Percentiles rank a stretch among this genome's conserved stretches.
phyloP scores from a whole-genome alignment of 2,888 invertebrate species.

The Tryphoninae sp. region DNA sequence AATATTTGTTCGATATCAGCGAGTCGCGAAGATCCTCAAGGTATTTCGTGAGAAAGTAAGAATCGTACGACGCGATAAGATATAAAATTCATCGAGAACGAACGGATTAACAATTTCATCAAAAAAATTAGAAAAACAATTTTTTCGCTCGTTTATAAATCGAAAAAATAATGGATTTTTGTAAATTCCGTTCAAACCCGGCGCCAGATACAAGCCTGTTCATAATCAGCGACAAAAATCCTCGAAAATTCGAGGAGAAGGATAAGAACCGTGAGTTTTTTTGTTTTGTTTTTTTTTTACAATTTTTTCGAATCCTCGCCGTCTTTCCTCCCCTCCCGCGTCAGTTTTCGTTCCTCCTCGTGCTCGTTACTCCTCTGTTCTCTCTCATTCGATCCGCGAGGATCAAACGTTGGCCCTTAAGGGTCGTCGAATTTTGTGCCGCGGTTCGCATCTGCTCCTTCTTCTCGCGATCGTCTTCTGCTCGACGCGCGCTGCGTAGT shows the following conservation, averaged over 20 bases:
- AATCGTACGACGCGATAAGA: neutral
- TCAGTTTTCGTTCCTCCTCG: neutral
- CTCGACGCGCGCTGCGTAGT: slow-evolving; percentile 1
- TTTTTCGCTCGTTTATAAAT: too few species aligned
- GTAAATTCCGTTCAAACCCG: too few species aligned
- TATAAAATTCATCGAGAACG: neutral
- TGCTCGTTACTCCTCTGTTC: neutral
- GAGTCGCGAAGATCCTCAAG: too few species aligned
- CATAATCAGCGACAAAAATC: neutral
- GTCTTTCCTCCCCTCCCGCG: neutral
- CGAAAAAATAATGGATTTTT: too few species aligned
- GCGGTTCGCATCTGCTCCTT: slow-evolving; percentile 44
- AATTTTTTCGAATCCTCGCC: neutral
- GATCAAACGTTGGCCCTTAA: slow-evolving; percentile 36
- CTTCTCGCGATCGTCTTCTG: slow-evolving; percentile 41
- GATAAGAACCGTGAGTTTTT: slow-evolving; percentile 21
- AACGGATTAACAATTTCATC: too few species aligned
- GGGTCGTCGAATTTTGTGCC: slow-evolving; percentile 40
- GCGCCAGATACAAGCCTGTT: too few species aligned
- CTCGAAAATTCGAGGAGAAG: neutral
- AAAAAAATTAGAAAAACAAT: too few species aligned
- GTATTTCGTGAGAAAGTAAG: too few species aligned
- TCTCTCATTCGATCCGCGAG: slow-evolving; percentile 35
- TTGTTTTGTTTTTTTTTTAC: slow-evolving; percentile 14
- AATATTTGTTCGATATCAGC: slow-evolving; percentile 32